Conservation (phyloP, 2,888 invertebrate species). For the Archaeoteleia sp. region DNA sequence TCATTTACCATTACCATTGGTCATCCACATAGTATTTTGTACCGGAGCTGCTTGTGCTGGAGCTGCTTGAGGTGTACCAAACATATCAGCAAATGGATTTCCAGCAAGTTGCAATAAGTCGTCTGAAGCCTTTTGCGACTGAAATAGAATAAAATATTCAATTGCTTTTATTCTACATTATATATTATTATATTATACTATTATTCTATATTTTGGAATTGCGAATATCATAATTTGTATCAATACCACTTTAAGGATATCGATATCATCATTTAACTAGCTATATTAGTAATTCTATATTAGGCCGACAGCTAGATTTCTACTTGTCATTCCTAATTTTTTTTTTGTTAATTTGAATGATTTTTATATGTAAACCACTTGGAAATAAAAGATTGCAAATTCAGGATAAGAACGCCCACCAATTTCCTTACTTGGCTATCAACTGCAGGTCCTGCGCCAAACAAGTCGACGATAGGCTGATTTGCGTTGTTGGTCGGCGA, state of each 20-base stretch:
- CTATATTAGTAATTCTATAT: too few species aligned
- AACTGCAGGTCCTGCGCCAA: slow-evolving; percentile 79
- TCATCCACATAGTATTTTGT: slow-evolving; percentile 77
- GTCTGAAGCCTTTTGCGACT: slow-evolving; percentile 85
- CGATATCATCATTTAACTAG: too few species aligned
- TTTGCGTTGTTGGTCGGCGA: slow-evolving; percentile 78
- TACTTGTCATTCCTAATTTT: too few species aligned
- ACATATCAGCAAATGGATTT: slow-evolving; percentile 94
- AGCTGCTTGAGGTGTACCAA: slow-evolving; percentile 76
- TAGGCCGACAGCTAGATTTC: too few species aligned
- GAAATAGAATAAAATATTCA: slow-evolving; percentile 33
- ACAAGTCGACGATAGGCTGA: slow-evolving; percentile 86
- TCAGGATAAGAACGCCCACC: too few species aligned
- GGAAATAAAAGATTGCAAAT: too few species aligned
- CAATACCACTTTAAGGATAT: too few species aligned
- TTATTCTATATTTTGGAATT: too few species aligned
- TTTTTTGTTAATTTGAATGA: too few species aligned
- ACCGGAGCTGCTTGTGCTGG: slow-evolving; percentile 64
- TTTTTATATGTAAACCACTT: too few species aligned
- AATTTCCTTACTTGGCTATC: slow-evolving; percentile 64
- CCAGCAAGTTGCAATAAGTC: slow-evolving; percentile 88
- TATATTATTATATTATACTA: slow-evolving; percentile 3
- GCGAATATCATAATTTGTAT: too few species aligned
- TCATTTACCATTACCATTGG: slow-evolving; percentile 79
- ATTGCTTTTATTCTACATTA: slow-evolving; percentile 10